These are phyloP conservation scores for Sphaeridia pumilis DNA, from an alignment of 2,888 invertebrate genomes.

Conservation along the genomic window DNA sequence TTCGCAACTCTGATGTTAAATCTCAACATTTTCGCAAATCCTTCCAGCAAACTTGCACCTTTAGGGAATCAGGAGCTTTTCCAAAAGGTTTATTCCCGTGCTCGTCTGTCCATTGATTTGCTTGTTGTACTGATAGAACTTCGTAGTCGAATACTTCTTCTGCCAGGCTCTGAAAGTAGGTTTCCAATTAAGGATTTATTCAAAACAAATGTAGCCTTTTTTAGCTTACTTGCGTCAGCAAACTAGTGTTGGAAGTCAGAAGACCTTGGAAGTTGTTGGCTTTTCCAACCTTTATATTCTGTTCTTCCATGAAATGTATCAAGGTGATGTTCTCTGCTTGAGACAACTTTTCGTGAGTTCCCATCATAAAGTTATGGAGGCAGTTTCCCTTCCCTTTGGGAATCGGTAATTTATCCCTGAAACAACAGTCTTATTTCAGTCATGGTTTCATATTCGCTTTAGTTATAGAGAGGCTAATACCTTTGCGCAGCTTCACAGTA, in stretches of 20 bases:
- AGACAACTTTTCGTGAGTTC: constrained; percentile 53
- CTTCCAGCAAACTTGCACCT: constrained; percentile 66
- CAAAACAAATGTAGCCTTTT: too few relatives aligned
- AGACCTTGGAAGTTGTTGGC: constrained; percentile 57
- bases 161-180: constrained; percentile 43
- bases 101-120: constrained; percentile 60
- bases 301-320: constrained; percentile 65
- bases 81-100: constrained; percentile 63
- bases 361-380: constrained; percentile 80
- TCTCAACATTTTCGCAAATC: background rate
- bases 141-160: constrained; percentile 65
- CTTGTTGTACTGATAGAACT: constrained; percentile 63
- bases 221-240: constrained; percentile 57
- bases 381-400: constrained; percentile 52
- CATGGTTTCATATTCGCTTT: background rate
- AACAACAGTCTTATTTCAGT: constrained; percentile 3
- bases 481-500: constrained; percentile 60
- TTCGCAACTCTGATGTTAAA: too few relatives aligned
- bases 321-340: constrained; percentile 60
- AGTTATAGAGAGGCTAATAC: constrained; percentile 38
- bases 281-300: constrained; percentile 56
- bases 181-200: background rate
- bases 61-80: constrained; percentile 61
- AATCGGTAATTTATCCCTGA: constrained; percentile 44
- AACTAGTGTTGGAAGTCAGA: constrained; percentile 75